Conservation (phyloP, 2,888 invertebrate genomes). For the Coecobrya sp. region DNA sequence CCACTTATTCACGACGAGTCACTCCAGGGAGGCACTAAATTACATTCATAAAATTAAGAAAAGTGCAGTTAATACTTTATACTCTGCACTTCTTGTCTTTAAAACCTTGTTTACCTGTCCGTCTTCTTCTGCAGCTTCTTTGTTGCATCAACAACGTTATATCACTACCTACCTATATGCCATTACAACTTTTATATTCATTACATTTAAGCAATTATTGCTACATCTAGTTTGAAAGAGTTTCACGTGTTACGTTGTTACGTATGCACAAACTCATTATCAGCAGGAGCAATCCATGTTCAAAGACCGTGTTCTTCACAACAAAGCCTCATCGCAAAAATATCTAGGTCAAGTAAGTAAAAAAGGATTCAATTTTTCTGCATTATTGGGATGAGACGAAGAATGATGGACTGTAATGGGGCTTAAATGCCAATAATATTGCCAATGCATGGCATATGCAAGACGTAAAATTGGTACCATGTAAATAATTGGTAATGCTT, state of each 20-base stretch:
- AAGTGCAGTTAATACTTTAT: constrained; percentile 48
- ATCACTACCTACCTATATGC: background rate
- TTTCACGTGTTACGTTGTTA: constrained; percentile 52
- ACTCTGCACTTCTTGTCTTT: constrained; percentile 41
- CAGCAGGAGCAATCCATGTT: background rate
- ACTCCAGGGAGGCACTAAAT: constrained; percentile 78
- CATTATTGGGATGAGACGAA: constrained; percentile 45
- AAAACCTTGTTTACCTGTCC: constrained; percentile 53
- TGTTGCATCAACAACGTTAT: constrained; percentile 36
- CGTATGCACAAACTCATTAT: constrained; percentile 46
- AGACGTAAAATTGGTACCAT: constrained; percentile 19
- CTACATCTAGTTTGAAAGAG: constrained; percentile 61
- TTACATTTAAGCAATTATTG: constrained; percentile 66
- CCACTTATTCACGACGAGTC: constrained; percentile 53
- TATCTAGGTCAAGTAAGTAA: constrained; percentile 63
- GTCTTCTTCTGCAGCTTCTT: constrained; percentile 6
- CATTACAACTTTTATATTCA: constrained; percentile 14
- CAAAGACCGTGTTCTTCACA: constrained; percentile 57
- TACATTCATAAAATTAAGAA: constrained; percentile 71
- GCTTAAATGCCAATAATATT: constrained; percentile 35
- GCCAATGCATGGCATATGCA: background rate
- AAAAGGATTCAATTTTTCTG: constrained; percentile 36
- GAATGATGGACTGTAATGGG: constrained; percentile 30
- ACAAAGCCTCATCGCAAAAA: constrained; percentile 3
- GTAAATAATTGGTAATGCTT: background rate